Evolutionary conservation across 2,797 vertebrate genomes (phyloP).

Genomic region (Heteromormyrus szaboi): DNA sequence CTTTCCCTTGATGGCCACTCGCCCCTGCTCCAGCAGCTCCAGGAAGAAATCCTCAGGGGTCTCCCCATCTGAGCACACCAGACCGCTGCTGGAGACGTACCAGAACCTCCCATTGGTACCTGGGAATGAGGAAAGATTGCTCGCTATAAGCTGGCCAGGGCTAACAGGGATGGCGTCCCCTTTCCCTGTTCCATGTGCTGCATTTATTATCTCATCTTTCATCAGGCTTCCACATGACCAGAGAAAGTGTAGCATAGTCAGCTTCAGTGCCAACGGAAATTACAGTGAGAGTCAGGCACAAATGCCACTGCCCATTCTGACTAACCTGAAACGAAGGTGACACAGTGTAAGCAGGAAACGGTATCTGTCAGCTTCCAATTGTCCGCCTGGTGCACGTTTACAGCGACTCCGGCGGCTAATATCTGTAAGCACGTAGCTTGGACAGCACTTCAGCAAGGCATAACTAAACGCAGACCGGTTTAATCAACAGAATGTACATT

Average conservation of each 20-base stretch:
- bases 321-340: not conserved
- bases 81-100: constrained; percentile 77
- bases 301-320: not conserved
- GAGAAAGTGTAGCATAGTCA: not conserved
- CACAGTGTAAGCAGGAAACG: not conserved
- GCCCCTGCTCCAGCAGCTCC: constrained; percentile 80
- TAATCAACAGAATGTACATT: not conserved
- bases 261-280: not conserved
- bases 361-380: not conserved
- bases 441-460: not conserved
- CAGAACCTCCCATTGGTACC: constrained; percentile 80
- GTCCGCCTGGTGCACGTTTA: not conserved
- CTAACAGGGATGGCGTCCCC: not conserved
- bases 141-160: not conserved
- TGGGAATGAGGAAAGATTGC: constrained; percentile 38
- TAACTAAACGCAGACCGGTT: not conserved
- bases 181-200: not conserved
- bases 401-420: not conserved
- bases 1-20: constrained; percentile 79
- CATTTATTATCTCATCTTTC: not conserved
- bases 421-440: not conserved
- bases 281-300: not conserved
- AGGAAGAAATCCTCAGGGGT: constrained; percentile 82
- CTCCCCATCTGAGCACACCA: constrained; percentile 83
- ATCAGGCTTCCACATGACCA: not conserved